Evolutionary conservation across 2,888 invertebrate species (phyloP), one percentile per base, ranked within the genome.

Genomic region (Callyntrura guangdongensis): DNA sequence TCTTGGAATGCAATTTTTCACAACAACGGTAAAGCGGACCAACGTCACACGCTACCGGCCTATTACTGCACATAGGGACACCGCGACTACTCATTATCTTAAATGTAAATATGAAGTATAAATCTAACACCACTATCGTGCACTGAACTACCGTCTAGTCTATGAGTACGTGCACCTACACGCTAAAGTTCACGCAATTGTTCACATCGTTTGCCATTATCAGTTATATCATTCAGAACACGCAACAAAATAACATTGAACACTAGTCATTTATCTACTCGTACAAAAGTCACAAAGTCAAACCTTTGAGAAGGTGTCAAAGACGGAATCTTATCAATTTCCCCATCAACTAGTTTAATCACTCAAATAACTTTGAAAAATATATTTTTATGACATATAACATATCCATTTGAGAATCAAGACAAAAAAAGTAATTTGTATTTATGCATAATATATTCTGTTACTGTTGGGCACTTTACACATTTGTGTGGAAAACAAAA

Each of bases 191-290:
- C 79, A 79, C 27, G 25, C 79, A 79, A 61, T 61, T 59, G 17
- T 81, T 81, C 81, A 61, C 81, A 61, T 81, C 59, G n/a, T 81
- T 79, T 11, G 20, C 17, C 25, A 79, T 81, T 53, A 20, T 77
- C 45, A 61, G 27, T 36, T 36, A 11, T 61, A 81, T 81, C 59
- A 20, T 20, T 61, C 27, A n/a, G 22, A 59, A 81, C 81, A 81
- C 59, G 81, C 81, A 81, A 79, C 25, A 56, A 61, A 17, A 9
- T 45, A 81, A 20, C 81, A 81, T 81, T 81, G 81, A 61, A 61
- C 59, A 59, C 17, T 61, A 17, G 22, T 22, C 27, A 67, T 67
- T 67, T 8, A 14, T 67, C 64, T n/a, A 64, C 14, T 14, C 14
- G 2, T 14, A 61, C 14, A 4, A 61, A n/a, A 67, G 11, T 61